phyloP scores from a whole-genome alignment of 1,140 invertebrate species.

The Drosophila varians region DNA sequence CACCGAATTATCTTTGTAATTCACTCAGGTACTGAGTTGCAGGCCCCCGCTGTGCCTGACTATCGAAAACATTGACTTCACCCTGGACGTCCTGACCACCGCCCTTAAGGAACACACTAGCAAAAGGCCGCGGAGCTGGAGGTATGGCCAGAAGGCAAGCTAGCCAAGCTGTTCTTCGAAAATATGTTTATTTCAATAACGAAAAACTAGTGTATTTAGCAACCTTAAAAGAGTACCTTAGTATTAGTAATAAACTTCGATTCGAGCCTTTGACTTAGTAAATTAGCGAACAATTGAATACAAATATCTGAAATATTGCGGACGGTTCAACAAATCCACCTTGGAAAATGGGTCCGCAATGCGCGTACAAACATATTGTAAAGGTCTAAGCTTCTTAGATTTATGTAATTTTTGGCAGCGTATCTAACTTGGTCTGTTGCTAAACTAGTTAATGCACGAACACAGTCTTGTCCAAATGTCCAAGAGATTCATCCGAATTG shows the following conservation, averaged over 20 bases:
- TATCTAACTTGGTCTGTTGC: constrained; percentile 3
- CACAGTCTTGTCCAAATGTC: constrained; percentile 19
- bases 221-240: constrained; percentile 1
- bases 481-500: background rate
- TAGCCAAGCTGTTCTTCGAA: background rate
- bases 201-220: background rate
- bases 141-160: constrained; percentile 3
- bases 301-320: no score
- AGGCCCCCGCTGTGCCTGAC: constrained; percentile 98
- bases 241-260: constrained; percentile 4
- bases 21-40: constrained; percentile 91
- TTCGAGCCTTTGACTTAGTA: constrained; percentile 25
- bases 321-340: background rate
- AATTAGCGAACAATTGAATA: background rate
- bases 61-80: constrained; percentile 92
- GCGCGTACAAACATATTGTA: background rate
- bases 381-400: background rate
- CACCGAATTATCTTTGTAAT: no score
- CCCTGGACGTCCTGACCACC: constrained; percentile 86
- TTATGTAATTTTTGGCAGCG: constrained; percentile 22
- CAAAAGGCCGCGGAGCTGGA: constrained; percentile 65
- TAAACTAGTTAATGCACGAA: constrained; percentile 24
- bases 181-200: constrained; percentile 1
- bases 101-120: constrained; percentile 83
- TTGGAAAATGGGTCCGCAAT: background rate